Evolutionary conservation across 2,888 invertebrate genomes (phyloP).

Genomic region (Drosophila anceps): DNA sequence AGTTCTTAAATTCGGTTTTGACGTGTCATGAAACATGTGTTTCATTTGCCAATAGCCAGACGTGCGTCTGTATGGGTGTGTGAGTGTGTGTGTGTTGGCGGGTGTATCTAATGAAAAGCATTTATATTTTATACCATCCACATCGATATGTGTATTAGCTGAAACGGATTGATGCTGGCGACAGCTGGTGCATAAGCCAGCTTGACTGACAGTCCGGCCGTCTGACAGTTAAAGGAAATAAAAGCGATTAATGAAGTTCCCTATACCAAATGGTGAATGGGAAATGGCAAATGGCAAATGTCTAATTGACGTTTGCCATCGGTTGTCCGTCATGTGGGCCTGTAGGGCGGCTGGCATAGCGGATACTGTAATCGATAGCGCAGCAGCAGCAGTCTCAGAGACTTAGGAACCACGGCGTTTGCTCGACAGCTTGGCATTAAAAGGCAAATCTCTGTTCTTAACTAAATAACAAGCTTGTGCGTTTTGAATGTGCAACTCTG

Average conservation of each 20-base stretch:
- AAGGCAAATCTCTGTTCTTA: slow-evolving; percentile 24
- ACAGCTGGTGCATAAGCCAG: slow-evolving; percentile 55
- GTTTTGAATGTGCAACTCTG: neutral
- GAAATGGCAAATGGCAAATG: slow-evolving; percentile 59
- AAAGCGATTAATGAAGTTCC: slow-evolving; percentile 73
- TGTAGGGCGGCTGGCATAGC: slow-evolving; percentile 5
- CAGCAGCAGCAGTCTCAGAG: slow-evolving; percentile 37
- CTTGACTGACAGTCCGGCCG: slow-evolving; percentile 38
- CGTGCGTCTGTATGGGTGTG: neutral
- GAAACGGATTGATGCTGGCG: slow-evolving; percentile 52
- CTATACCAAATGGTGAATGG: slow-evolving; percentile 57
- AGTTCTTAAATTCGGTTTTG: slow-evolving; percentile 45
- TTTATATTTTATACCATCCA: slow-evolving; percentile 55
- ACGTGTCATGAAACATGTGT: slow-evolving; percentile 75
- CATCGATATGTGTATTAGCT: slow-evolving; percentile 44
- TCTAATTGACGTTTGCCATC: slow-evolving; percentile 64
- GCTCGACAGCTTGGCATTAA: slow-evolving; percentile 38
- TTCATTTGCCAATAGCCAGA: slow-evolving; percentile 18
- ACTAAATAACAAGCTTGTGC: slow-evolving; percentile 7
- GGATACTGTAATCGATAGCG: slow-evolving; percentile 46
- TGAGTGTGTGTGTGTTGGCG: too few species aligned
- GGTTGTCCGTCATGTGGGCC: slow-evolving; percentile 12
- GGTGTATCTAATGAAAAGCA: slow-evolving; percentile 41
- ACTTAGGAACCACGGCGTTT: slow-evolving; percentile 17
- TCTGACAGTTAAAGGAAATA: slow-evolving; percentile 46